phyloP scores from a whole-genome alignment of 2,888 invertebrate species.

The Argyresthia goedartella region DNA sequence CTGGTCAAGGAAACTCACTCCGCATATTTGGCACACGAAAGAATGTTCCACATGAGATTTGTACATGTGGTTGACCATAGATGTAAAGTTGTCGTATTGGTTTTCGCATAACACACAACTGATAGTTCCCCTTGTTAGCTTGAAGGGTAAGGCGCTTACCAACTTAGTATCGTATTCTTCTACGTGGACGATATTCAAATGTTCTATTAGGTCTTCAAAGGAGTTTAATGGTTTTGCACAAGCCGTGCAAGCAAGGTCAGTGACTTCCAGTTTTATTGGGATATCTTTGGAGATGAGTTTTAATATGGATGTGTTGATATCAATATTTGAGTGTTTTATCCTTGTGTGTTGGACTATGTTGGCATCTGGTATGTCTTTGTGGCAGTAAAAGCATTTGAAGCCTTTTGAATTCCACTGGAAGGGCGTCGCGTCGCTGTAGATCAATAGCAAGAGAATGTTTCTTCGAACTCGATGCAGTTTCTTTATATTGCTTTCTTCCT shows the following conservation, averaged over 20 bases:
- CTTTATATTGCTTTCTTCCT: constrained; percentile 12
- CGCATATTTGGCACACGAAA: constrained; percentile 46
- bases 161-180: constrained; percentile 29
- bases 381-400: constrained; percentile 46
- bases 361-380: constrained; percentile 34
- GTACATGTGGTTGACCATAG: constrained; percentile 43
- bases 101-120: constrained; percentile 33
- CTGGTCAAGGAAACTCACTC: constrained; percentile 34
- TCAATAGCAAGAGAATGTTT: constrained; percentile 35
- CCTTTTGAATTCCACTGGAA: constrained; percentile 49
- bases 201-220: constrained; percentile 32
- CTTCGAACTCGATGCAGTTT: constrained; percentile 26
- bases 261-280: constrained; percentile 44
- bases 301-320: constrained; percentile 28
- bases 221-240: constrained; percentile 23
- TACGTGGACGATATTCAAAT: constrained; percentile 28
- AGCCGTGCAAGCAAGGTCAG: constrained; percentile 30
- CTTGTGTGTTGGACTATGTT: constrained; percentile 33
- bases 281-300: constrained; percentile 41
- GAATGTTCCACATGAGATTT: constrained; percentile 36
- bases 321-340: constrained; percentile 24
- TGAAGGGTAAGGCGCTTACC: constrained; percentile 40
- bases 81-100: constrained; percentile 35
- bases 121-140: constrained; percentile 28
- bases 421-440: constrained; percentile 37